Base-by-base conservation (phyloP, 2,888 invertebrate genomes). In the Ptychoptera contaminata region DNA sequence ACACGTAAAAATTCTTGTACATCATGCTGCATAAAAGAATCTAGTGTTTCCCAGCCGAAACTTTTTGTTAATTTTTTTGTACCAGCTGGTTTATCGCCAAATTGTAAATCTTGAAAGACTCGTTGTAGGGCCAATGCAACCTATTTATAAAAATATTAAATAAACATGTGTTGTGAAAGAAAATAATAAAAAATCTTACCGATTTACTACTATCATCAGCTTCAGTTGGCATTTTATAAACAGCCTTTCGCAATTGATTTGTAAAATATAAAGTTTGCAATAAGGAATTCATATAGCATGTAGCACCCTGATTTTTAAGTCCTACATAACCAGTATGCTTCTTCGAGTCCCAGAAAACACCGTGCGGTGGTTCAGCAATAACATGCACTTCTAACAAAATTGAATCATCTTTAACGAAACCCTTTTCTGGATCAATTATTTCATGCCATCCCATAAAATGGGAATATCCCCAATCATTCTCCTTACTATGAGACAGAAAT, bases 21-120 rank as follows among this genome's bases (percentile, higher is more conserved):
- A 61, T 86, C 96, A 65, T 97, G 96, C 62, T 97, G 96, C 92
- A 96, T 93, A 65, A 97, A 96, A 2, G 94, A 93, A 66, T 96
- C 96, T 37, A 96, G 70, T 0, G 94, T 92, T 66, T 96, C 96
- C 96, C 96, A 97, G 29, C 96, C 96, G 67, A 97, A 97, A 55
- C 93, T 93, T 67, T 93, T 91, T 2, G 96, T 97, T 44, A 97
- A 73, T 66, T 96, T 96, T 68, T 96, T 96, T 29, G 96, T 96
- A 49, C 94, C 94, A 12, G 96, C 96, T n/a, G 96, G 93, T 66
- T 92, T 92, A 65, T 93, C 93, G 52, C 82, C 85, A 65, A 90
- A 92, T 67, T 96, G 94, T 46, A 97, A 70, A 63, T 96, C 96
- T 61, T 91, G 91, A 67, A 96, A 97, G 37, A 96, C 94, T 62